Percentiles rank a stretch among this genome's conserved stretches.
Conservation (phyloP, 2,888 invertebrate species). For the Sinopyrophorus schimmeli region DNA sequence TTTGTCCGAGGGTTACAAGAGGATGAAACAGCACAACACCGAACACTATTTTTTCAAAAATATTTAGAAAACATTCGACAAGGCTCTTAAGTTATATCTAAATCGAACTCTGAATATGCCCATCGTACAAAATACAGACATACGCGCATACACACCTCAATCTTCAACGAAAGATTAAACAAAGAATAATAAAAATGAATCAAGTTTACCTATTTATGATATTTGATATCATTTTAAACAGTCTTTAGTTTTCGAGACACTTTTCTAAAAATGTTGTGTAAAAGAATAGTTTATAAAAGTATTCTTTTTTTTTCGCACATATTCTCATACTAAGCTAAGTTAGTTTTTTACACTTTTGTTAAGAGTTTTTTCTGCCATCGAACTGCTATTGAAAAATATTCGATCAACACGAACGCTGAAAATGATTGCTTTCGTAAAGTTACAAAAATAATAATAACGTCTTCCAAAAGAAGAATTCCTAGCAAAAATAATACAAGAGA, state of each 20-base stretch:
- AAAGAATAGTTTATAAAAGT: conserved; percentile 51
- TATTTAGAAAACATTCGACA: no score
- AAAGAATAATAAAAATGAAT: conserved; percentile 38
- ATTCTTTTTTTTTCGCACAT: conserved; percentile 39
- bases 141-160: neutral
- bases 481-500: no score
- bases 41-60: no score
- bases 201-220: conserved; percentile 43
- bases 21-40: no score
- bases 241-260: conserved; percentile 48
- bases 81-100: no score
- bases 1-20: no score
- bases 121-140: no score
- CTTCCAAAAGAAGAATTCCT: no score
- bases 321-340: conserved; percentile 36
- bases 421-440: no score
- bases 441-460: no score
- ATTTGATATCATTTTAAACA: conserved; percentile 49
- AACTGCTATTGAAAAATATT: conserved; percentile 35
- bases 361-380: conserved; percentile 24
- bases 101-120: no score
- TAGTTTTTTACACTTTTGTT: conserved; percentile 24
- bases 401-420: no score
- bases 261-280: conserved; percentile 51
- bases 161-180: neutral